These are phyloP conservation scores for Aleiodes sp. DNA, from an alignment of 1,140 invertebrate genomes.

Conservation along the genomic window DNA sequence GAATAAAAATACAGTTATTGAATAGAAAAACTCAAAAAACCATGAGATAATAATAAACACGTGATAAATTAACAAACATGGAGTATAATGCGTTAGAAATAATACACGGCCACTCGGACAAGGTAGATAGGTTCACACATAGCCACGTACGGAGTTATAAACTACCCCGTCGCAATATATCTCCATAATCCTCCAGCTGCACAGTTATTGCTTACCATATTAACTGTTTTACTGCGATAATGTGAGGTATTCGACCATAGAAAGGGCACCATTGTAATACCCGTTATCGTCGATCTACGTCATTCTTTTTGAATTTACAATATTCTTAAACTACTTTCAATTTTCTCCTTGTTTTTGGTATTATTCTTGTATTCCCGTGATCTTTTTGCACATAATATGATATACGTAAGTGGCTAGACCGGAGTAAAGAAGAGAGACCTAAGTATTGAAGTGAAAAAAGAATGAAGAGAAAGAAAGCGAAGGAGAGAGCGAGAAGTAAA, in stretches of 20 bases:
- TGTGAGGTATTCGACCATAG: background rate
- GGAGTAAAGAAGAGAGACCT: too few species aligned
- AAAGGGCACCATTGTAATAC: background rate
- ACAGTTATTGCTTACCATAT: constrained; percentile 16
- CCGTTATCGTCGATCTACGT: too few species aligned
- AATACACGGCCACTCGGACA: background rate
- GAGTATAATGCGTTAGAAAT: constrained; percentile 2
- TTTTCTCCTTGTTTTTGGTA: background rate
- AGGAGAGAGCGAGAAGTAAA: background rate
- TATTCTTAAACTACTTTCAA: background rate
- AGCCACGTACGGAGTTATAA: constrained; percentile 12
- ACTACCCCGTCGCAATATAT: constrained; percentile 6
- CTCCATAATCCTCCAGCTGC: background rate
- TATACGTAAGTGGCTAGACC: background rate
- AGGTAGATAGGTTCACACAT: background rate
- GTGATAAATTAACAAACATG: constrained; percentile 30
- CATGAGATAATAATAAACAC: too few species aligned
- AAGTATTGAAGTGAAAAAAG: too few species aligned
- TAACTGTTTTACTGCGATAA: constrained; percentile 14
- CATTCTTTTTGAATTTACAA: background rate
- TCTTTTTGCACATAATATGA: background rate
- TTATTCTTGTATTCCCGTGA: too few species aligned
- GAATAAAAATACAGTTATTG: too few species aligned
- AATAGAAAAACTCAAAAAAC: too few species aligned
- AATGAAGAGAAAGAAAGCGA: background rate